Conservation (phyloP, 2,113 vertebrate genomes). For the Tenebrosternarchus preto region DNA sequence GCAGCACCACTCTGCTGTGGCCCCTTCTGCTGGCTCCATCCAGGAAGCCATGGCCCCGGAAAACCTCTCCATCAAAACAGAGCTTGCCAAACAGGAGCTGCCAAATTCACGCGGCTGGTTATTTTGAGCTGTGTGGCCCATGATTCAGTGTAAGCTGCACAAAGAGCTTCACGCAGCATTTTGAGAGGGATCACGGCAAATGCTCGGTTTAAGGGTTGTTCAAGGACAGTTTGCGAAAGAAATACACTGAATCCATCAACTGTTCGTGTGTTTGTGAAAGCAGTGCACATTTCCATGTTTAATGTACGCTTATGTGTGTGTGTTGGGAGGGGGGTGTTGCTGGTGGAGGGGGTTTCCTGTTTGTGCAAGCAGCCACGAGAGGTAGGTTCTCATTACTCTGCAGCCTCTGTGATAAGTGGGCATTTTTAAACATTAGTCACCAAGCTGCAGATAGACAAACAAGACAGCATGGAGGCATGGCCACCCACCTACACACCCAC, state of each 20-base stretch:
- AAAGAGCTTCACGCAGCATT: background rate
- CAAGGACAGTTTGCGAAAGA: background rate
- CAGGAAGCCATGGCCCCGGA: background rate
- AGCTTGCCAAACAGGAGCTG: background rate
- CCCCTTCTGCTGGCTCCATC: too few relatives aligned
- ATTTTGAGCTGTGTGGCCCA: background rate
- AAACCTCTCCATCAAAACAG: constrained; percentile 14
- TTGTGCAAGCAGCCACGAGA: constrained; percentile 33
- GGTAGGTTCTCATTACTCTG: constrained; percentile 43
- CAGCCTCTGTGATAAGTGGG: constrained; percentile 48
- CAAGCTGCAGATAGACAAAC: constrained; percentile 42
- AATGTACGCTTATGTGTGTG: constrained; percentile 31
- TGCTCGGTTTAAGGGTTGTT: background rate
- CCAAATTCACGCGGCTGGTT: background rate
- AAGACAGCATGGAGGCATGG: background rate
- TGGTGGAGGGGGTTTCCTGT: constrained; percentile 39
- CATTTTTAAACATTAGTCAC: constrained; percentile 56
- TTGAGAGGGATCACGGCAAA: background rate
- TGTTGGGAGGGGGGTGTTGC: constrained; percentile 1
- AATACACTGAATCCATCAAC: background rate
- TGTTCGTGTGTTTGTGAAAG: background rate
- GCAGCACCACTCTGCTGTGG: background rate
- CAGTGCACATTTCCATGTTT: background rate
- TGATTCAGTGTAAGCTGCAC: background rate
- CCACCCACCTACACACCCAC: background rate